Percentiles rank a stretch among this genome's conserved stretches.
phyloP scores from a whole-genome alignment of 1,140 invertebrate genomes.

The Lanistes nyassanus region DNA sequence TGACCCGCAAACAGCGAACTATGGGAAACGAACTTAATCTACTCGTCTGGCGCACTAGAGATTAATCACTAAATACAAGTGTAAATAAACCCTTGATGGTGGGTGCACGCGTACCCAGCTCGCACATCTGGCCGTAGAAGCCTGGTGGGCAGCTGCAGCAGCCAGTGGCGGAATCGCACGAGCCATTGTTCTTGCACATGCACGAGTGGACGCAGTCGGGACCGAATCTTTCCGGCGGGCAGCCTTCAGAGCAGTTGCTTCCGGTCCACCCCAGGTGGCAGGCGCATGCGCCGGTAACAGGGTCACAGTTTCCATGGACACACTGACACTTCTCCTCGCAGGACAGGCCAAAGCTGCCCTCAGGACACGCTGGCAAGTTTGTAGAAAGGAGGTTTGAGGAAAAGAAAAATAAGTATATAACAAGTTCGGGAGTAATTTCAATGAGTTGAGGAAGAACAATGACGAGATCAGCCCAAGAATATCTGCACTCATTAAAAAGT shows the following conservation, averaged over 20 bases:
- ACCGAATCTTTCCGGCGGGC: constrained; percentile 65
- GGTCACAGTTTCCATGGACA: constrained; percentile 84
- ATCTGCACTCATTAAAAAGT: no score
- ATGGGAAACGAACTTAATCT: not conserved
- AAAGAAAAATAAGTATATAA: constrained; percentile 14
- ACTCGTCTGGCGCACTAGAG: not conserved
- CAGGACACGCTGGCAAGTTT: constrained; percentile 71
- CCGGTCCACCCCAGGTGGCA: constrained; percentile 85
- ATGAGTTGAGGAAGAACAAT: no score
- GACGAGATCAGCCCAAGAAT: no score
- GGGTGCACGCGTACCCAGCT: constrained; percentile 46
- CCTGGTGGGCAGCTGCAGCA: constrained; percentile 67
- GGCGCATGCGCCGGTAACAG: constrained; percentile 79
- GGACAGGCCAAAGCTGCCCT: constrained; percentile 78
- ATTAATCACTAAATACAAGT: not conserved
- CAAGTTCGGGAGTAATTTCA: no score
- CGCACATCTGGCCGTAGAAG: constrained; percentile 65
- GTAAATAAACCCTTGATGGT: not conserved
- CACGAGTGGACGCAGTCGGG: constrained; percentile 80
- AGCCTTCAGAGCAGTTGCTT: constrained; percentile 73
- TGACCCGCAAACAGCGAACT: no score
- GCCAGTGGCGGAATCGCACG: constrained; percentile 64
- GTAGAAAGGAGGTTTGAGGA: constrained; percentile 81
- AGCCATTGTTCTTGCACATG: constrained; percentile 74
- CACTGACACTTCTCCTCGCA: constrained; percentile 85